These are phyloP conservation scores for Fukomys damarensis DNA, from an alignment of 2,113 vertebrate genomes.

Conservation along the genomic window DNA sequence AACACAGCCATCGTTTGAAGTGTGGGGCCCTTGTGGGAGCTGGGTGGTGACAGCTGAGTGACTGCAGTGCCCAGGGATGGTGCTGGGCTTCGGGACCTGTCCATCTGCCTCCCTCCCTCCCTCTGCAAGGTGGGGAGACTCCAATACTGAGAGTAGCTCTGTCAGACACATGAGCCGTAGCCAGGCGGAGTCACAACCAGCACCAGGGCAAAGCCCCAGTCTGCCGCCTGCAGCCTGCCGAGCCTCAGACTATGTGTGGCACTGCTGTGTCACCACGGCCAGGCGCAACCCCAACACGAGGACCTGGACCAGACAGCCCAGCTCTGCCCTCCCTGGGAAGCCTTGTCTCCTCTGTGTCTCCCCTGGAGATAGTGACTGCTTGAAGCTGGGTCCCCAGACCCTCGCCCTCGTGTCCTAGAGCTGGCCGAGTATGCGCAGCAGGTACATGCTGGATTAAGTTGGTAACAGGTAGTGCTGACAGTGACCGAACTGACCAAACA, in stretches of 20 bases:
- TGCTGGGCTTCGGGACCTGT: fast-evolving
- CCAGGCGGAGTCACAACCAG: neutral
- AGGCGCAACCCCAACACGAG: neutral
- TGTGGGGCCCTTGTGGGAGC: fast-evolving
- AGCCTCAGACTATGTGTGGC: neutral
- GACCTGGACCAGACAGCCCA: neutral
- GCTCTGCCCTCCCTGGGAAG: neutral
- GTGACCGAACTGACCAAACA: fast-evolving
- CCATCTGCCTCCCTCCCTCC: no score
- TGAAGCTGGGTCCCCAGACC: neutral
- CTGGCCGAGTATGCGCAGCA: neutral
- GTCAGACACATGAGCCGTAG: neutral
- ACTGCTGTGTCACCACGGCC: no score
- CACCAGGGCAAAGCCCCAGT: neutral
- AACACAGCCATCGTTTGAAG: neutral
- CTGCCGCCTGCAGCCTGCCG: neutral
- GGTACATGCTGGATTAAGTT: neutral
- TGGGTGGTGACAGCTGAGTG: neutral
- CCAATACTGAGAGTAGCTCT: neutral
- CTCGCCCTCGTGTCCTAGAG: neutral
- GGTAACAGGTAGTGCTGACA: neutral
- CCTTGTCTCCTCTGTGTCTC: neutral
- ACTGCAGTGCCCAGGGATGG: fast-evolving
- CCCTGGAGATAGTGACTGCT: neutral
- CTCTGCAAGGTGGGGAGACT: neutral